These are phyloP conservation scores for Synanthedon andrenaeformis DNA, from an alignment of 2,888 invertebrate species.

Conservation along the genomic window DNA sequence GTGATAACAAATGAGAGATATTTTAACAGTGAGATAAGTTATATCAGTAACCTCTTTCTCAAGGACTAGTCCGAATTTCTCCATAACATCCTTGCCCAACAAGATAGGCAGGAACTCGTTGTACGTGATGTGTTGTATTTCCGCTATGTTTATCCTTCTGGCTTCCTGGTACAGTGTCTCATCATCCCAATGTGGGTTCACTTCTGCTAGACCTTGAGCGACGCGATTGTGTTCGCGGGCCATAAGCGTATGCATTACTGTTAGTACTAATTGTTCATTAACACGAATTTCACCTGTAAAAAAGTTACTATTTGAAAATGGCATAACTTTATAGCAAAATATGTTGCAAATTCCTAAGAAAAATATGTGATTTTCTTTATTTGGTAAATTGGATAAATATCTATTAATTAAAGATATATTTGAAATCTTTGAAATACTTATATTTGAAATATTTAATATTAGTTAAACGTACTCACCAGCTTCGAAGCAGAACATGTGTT, in stretches of 20 bases:
- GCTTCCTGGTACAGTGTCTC: conserved; percentile 92
- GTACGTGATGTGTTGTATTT: conserved; percentile 90
- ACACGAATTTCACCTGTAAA: conserved; percentile 87
- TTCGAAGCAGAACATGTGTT: conserved; percentile 93
- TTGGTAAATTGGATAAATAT: no score
- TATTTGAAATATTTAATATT: no score
- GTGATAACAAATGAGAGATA: no score
- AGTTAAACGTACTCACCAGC: conserved; percentile 72
- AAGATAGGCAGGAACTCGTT: conserved; percentile 92
- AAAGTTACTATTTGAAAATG: neutral
- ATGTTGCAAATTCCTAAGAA: neutral
- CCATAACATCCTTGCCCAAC: conserved; percentile 91
- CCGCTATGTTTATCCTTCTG: conserved; percentile 85
- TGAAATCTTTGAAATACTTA: no score
- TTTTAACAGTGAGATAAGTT: no score
- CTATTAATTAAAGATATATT: no score
- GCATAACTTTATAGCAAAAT: neutral
- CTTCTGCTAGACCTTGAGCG: conserved; percentile 78
- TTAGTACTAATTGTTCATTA: conserved; percentile 89
- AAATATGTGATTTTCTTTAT: no score
- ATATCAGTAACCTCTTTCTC: conserved; percentile 75
- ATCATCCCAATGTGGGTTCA: conserved; percentile 95
- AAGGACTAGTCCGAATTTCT: conserved; percentile 86
- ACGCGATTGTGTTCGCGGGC: conserved; percentile 91
- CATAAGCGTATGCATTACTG: conserved; percentile 92